Evolutionary conservation across 2,797 vertebrate species (phyloP), one percentile per base, ranked within the genome.

Genomic region (Eospalax fontanierii): DNA sequence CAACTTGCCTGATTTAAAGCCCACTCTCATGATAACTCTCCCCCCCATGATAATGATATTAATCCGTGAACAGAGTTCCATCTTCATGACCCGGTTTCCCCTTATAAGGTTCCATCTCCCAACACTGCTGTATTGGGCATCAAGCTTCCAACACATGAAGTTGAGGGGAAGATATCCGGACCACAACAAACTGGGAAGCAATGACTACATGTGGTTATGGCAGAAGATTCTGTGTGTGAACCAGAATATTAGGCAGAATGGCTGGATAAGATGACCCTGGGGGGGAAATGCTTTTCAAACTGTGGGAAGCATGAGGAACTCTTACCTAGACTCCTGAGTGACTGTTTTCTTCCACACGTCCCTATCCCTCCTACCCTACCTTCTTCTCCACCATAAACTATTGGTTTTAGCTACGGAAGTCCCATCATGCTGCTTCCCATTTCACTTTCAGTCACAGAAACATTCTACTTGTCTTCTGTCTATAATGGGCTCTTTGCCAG

Each of bases 271-370:
- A 38, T 24, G 22, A 91, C 12, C 28, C 40, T 75, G 12, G 75
- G 24, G 83, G 38, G 24, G 10, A 40, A 59, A 43, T 4, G 7
- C 30, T 65, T 35, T 68, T 83, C 14, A 35, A 18, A 57, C 15
- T 46, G 57, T 87, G 24, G 63, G 83, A 71, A 38, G 73, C 18
- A 28, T 22, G n/a, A 57, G 54, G 33, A 38, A 85, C 26, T 93
- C 43, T 90, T 83, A 30, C 6, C 66, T 88, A 79, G 71, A 54
- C 73, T 89, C 46, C n/a, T n/a, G n/a, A n/a, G n/a, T n/a, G n/a
- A n/a, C n/a, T n/a, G n/a, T n/a, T n/a, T n/a, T n/a, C n/a, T n/a
- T n/a, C n/a, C n/a, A n/a, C n/a, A n/a, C n/a, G n/a, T n/a, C n/a
- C n/a, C n/a, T n/a, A n/a, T n/a, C n/a, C n/a, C n/a, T n/a, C 81